Evolutionary conservation across 2,888 invertebrate species (phyloP).

Genomic region (Anaspis maculata): DNA sequence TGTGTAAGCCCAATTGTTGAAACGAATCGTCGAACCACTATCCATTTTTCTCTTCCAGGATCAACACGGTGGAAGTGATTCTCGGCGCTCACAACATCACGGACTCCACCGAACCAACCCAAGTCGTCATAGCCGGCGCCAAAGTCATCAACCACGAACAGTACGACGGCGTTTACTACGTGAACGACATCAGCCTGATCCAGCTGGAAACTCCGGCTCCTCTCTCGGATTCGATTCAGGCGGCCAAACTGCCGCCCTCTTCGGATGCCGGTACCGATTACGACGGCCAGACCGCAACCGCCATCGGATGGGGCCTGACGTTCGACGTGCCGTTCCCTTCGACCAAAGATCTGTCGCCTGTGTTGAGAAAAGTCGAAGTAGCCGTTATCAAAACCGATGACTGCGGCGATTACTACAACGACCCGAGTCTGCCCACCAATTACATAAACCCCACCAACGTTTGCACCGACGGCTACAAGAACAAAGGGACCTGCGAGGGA

Average conservation of each 20-base stretch:
- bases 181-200: conserved; percentile 24
- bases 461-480: conserved; percentile 14
- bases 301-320: conserved; percentile 24
- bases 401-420: conserved; percentile 21
- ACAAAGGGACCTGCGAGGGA: conserved; percentile 25
- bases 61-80: conserved; percentile 19
- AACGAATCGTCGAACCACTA: no score
- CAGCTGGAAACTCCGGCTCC: conserved; percentile 17
- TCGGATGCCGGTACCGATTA: conserved; percentile 12
- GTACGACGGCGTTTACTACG: conserved; percentile 11
- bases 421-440: conserved; percentile 2
- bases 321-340: conserved; percentile 17
- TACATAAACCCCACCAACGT: conserved; percentile 12
- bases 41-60: conserved; percentile 11
- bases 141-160: conserved; percentile 20
- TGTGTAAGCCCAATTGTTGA: conserved; percentile 24
- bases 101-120: conserved; percentile 15
- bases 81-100: conserved; percentile 26
- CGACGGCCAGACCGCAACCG: conserved; percentile 8
- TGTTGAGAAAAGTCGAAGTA: conserved; percentile 18
- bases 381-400: conserved; percentile 15
- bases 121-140: conserved; percentile 10
- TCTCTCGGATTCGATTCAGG: conserved; percentile 18
- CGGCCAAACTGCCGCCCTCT: conserved; percentile 19
- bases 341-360: conserved; percentile 19